phyloP scores from a whole-genome alignment of 2,888 invertebrate genomes.

The Conchocele bisecta region DNA sequence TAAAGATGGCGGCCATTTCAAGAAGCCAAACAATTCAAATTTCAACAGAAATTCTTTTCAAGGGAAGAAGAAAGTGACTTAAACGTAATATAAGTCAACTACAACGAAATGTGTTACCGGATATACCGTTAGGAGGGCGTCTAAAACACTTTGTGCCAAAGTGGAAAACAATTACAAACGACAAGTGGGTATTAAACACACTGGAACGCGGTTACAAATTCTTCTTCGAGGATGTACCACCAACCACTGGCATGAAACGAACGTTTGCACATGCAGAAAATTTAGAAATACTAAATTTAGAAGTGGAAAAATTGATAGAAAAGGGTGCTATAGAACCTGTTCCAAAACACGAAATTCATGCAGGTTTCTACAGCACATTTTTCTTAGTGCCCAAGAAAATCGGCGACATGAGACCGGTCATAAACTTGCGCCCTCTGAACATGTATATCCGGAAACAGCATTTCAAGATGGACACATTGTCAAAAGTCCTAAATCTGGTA shows the following conservation, averaged over 20 bases:
- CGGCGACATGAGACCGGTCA: slow-evolving; percentile 34
- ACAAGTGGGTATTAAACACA: slow-evolving; percentile 16
- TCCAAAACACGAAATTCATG: slow-evolving; percentile 4
- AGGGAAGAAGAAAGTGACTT: no score
- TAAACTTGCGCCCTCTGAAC: slow-evolving; percentile 47
- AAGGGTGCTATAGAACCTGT: slow-evolving; percentile 31
- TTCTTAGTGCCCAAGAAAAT: slow-evolving; percentile 38
- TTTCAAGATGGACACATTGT: slow-evolving; percentile 48
- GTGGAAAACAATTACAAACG: slow-evolving; percentile 30
- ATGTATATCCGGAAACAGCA: slow-evolving; percentile 26
- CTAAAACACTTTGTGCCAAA: neutral
- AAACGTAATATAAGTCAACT: no score
- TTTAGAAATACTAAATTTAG: slow-evolving; percentile 20
- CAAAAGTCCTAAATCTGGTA: slow-evolving; percentile 29
- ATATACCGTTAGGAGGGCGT: slow-evolving; percentile 44
- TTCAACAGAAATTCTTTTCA: no score
- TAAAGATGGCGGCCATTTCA: no score
- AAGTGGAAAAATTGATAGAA: slow-evolving; percentile 31
- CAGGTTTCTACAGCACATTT: slow-evolving; percentile 42
- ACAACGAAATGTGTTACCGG: no score
- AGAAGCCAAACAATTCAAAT: no score
- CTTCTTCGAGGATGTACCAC: slow-evolving; percentile 13
- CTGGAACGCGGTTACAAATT: slow-evolving; percentile 19
- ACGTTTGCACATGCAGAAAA: slow-evolving; percentile 6
- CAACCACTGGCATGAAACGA: slow-evolving; percentile 18